phyloP scores from a whole-genome alignment of 2,113 vertebrate species.

The Phycodurus eques region DNA sequence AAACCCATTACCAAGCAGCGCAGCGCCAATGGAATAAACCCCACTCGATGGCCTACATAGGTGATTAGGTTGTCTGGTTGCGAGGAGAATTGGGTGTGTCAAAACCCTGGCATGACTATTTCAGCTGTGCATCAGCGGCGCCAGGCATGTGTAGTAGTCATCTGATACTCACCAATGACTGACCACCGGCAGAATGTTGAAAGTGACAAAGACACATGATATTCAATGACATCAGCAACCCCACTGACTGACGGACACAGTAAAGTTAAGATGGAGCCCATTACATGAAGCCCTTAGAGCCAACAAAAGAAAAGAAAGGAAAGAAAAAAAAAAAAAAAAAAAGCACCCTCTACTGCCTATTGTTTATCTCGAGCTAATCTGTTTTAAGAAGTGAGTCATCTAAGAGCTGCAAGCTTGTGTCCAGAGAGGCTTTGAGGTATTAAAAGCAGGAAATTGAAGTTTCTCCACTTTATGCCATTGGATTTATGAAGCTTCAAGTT shows the following conservation, averaged over 20 bases:
- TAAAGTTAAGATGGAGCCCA: constrained; percentile 26
- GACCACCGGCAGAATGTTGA: constrained; percentile 44
- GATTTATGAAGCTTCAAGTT: not conserved
- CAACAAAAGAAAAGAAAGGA: not conserved
- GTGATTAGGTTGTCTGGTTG: constrained; percentile 52
- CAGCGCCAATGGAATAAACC: constrained; percentile 29
- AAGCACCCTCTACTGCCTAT: not conserved
- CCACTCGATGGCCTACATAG: constrained; percentile 39
- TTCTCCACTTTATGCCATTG: constrained; percentile 2
- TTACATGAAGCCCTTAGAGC: constrained; percentile 8
- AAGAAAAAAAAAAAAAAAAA: not conserved
- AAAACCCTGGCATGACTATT: constrained; percentile 58
- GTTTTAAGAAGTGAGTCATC: not conserved
- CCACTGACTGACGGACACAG: constrained; percentile 16
- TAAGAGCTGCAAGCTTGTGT: not conserved
- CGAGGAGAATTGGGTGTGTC: constrained; percentile 57
- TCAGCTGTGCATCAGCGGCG: constrained; percentile 43
- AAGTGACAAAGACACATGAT: constrained; percentile 54
- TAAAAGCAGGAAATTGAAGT: not conserved
- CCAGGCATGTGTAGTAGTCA: constrained; percentile 57
- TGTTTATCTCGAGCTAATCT: not conserved
- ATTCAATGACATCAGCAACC: constrained; percentile 36
- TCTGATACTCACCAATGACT: constrained; percentile 55
- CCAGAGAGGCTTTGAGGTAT: not conserved
- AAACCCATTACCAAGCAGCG: constrained; percentile 40